Base-by-base conservation (phyloP, 1,140 invertebrate genomes). In the Drosophila lini region DNA sequence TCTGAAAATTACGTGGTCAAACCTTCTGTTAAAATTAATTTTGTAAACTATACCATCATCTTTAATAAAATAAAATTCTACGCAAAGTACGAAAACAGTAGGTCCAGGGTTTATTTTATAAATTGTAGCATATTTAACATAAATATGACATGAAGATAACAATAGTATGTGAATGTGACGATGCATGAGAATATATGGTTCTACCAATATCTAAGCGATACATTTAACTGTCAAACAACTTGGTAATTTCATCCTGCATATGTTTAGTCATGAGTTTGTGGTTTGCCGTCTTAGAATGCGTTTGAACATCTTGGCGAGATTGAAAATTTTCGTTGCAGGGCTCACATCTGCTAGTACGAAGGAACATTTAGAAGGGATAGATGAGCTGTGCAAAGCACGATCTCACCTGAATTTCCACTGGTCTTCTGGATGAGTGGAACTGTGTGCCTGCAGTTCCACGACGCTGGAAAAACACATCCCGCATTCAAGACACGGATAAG, bases 401-500 rank as follows among this genome's bases (percentile, higher is more conserved):
- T 4, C 31, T 69, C 41, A 80, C 80, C 80, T 71, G 32, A 53
- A 84, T 19, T 58, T 71, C 10, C 28, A 7, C 3, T 22, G 64
- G 3, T 61, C 11, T 16, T 22, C 10, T 10, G n/a, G 1, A 31
- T 62, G 83, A 1, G 10, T 47, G 2, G 40, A n/a, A 10, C 44
- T 31, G 68, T 88, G 83, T 0, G 19, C 22, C 5, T 71, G 62
- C 5, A 88, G 44, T n/a, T 78, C 61, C 0, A 11, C 11, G 3
- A 70, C 61, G 19, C 62, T 89, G 5, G 3, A 10, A 15, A 80
- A 88, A 11, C 44, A 36, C 42, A 34, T 45, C 15, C 68, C 67
- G 28, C 83, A 86, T 48, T 90, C 78, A 10, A 89, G 55, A 32
- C 84, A 89, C 2, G 84, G 84, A 55, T 85, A 89, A 0, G 84